Evolutionary conservation across 1,140 invertebrate species (phyloP).

Genomic region (Halyomorpha halys): DNA sequence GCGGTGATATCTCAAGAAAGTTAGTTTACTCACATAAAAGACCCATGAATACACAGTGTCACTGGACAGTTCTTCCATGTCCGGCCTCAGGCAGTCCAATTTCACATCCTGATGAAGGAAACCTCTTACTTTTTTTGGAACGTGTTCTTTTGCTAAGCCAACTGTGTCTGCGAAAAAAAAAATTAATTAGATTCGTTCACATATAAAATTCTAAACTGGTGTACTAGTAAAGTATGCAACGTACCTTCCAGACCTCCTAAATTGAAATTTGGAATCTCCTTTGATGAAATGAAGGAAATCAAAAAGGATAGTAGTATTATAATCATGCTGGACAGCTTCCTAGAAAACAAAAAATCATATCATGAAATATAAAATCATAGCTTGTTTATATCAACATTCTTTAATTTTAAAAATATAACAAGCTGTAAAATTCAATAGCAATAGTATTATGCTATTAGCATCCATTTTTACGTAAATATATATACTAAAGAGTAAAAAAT

Average conservation of each 20-base stretch:
- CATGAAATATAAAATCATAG: too few relatives aligned
- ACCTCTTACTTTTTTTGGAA: not conserved
- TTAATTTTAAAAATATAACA: too few relatives aligned
- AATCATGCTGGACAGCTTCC: not conserved
- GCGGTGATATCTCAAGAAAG: not conserved
- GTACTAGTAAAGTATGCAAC: not conserved
- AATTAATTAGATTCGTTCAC: too few relatives aligned
- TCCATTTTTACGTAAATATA: too few relatives aligned
- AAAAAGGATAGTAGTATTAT: slow-evolving; percentile 1
- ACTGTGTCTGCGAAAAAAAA: not conserved
- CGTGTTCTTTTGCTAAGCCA: not conserved
- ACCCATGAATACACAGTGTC: slow-evolving; percentile 1
- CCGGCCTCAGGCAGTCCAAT: not conserved
- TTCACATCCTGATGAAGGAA: slow-evolving; percentile 5
- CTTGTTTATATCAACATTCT: too few relatives aligned
- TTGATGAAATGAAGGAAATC: not conserved
- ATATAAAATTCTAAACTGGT: not conserved
- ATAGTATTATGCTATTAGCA: too few relatives aligned
- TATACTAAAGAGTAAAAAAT: too few relatives aligned
- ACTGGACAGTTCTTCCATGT: not conserved
- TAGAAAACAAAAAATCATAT: too few relatives aligned
- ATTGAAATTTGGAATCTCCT: not conserved
- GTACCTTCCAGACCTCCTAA: not conserved
- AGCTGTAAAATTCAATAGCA: too few relatives aligned
- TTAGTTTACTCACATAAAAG: slow-evolving; percentile 9